These are phyloP conservation scores for Maniola jurtina DNA, from an alignment of 1,140 invertebrate genomes.

Conservation along the genomic window DNA sequence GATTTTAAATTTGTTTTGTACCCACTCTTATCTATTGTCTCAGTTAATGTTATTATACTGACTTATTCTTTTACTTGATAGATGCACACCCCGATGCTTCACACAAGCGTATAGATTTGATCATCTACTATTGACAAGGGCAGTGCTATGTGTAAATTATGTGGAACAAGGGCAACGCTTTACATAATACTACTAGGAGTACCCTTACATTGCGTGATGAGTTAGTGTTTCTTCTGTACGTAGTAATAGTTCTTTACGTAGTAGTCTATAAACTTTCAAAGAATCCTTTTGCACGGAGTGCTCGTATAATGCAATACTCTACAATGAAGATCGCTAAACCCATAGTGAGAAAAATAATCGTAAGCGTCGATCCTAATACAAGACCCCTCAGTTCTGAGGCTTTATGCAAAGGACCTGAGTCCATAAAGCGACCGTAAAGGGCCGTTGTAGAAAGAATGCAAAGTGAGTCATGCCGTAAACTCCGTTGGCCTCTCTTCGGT, in stretches of 20 bases:
- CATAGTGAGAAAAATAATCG: slow-evolving; percentile 27
- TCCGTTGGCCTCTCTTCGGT: slow-evolving; percentile 61
- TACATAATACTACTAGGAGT: no score
- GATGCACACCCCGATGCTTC: no score
- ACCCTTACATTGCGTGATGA: no score
- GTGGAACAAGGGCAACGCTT: no score
- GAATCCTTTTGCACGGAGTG: neutral
- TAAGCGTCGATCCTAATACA: slow-evolving; percentile 21
- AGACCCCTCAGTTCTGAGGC: slow-evolving; percentile 35
- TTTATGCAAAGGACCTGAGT: slow-evolving; percentile 74
- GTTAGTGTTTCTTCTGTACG: no score
- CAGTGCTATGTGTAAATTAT: no score
- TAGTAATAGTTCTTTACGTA: no score
- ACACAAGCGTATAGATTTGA: no score
- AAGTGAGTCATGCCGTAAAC: slow-evolving; percentile 75
- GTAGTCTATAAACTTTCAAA: neutral
- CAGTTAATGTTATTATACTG: no score
- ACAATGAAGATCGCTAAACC: slow-evolving; percentile 21
- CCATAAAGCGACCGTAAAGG: slow-evolving; percentile 74
- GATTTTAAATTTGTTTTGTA: neutral
- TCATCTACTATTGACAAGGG: no score
- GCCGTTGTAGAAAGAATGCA: slow-evolving; percentile 72
- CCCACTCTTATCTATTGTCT: no score
- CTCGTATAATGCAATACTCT: slow-evolving; percentile 11
- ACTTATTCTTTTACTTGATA: no score